Evolutionary conservation across 2,888 invertebrate species (phyloP), one percentile per base, ranked within the genome.

Genomic region (Cancer borealis): DNA sequence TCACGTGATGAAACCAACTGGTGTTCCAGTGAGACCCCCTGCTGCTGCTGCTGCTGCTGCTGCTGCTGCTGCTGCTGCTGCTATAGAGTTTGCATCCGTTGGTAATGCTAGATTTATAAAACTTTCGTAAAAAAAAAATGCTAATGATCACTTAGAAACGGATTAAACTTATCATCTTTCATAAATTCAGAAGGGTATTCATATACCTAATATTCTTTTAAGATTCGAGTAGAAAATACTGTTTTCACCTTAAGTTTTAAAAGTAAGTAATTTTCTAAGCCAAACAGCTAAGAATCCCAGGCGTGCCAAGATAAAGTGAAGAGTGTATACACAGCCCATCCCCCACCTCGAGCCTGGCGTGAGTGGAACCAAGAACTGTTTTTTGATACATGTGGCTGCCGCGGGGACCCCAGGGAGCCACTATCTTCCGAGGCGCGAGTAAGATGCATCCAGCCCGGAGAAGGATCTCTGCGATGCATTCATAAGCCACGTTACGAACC

Each of bases 251-350:
- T 30, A 79, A 30, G 79, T 79, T 79, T 30, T 26, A 79, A 79
- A 79, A 79, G 79, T 79, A 79, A 79, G 79, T 79, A 79, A 30
- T 79, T 79, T 79, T 30, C 30, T 79, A 79, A 79, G 30, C 79
- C 30, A 79, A 79, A 79, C 79, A 79, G 79, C 26, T 30, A 79
- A 30, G 30, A 30, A 30, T 79, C 79, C 79, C 79, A 79, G 79
- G 79, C 79, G 79, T 79, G 79, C 79, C 5, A 79, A 79, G 79
- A 79, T 79, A 79, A 79, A 79, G 79, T 79, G 30, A 30, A 79
- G 79, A 79, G 79, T 79, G 79, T 79, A 79, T 79, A 79, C 79
- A 79, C 30, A 79, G 30, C 30, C 30, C n/a, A 79, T 4, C 73
- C 79, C 79, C 30, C 79, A 79, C 79, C 30, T 30, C 21, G 30